Evolutionary conservation across 2,888 invertebrate genomes (phyloP), one percentile per base, ranked within the genome.

Genomic region (Ametastegia equiseti): DNA sequence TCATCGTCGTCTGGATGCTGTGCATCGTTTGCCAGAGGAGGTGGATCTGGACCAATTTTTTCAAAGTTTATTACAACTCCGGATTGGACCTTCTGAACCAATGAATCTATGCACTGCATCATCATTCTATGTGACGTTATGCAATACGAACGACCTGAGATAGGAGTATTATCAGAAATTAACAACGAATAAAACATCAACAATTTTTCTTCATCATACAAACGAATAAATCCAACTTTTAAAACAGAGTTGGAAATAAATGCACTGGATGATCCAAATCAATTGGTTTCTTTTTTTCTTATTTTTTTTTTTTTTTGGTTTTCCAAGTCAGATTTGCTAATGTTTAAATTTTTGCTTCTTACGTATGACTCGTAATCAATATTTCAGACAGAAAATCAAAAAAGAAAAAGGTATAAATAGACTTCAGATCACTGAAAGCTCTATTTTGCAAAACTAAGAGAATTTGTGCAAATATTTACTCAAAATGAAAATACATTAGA

Each of bases 21-120:
- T 50, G 92, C 91, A 47, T 91, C 92, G 83, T 92, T 93, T 47
- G 95, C 94, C 50, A 95, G 92, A 0, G 95, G 95, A 2, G 95
- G 95, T 0, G 97, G 97, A 91, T 98, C 98, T 0, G 97, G 96
- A 0, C 98, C 98, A 84, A 98, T 96, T 92, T 98, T 99, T 92
- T 99, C 99, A 91, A 99, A 99, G 92, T 98, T 97, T 83, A 99
- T 96, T 30, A 99, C 99, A 60, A 99, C 99, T 0, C 99, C 99
- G 85, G 97, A 97, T 91, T 99, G 99, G 50, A 99, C 98, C 92
- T 99, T 99, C 91, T 98, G 98, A 15, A 99, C 98, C 77, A 99
- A 93, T 89, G 98, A 98, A 91, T 99, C 99, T 85, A 99, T 96
- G 90, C 98, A 98, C 90, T 98, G 98, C 94, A 97, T 97, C 89